Conservation (phyloP, 2,113 vertebrate genomes). For the Oxyruncus cristatus region DNA sequence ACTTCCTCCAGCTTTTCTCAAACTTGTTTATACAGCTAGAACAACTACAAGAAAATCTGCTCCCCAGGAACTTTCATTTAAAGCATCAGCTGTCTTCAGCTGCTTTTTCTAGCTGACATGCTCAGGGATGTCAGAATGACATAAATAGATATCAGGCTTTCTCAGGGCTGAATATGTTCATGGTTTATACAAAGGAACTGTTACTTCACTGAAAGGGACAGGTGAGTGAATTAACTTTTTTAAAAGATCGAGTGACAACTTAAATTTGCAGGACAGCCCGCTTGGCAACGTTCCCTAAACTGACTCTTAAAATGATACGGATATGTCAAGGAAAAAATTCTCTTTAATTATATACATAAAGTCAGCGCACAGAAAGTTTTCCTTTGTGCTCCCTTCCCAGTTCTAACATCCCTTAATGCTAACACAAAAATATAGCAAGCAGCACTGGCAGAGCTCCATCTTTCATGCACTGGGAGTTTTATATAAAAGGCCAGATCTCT, state of each 20-base stretch:
- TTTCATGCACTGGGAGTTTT: neutral
- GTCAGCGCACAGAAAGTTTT: neutral
- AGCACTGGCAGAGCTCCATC: neutral
- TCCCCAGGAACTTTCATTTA: neutral
- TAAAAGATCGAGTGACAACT: neutral
- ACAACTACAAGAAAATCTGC: neutral
- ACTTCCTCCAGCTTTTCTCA: neutral
- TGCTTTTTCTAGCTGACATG: neutral
- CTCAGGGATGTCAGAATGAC: neutral
- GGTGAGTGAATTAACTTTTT: neutral
- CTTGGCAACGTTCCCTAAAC: neutral
- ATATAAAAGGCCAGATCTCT: neutral
- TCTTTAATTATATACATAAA: neutral
- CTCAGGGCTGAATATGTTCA: neutral
- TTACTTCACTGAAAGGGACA: neutral
- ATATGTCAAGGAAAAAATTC: neutral
- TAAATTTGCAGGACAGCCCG: neutral
- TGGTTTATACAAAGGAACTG: neutral
- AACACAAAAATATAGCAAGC: neutral
- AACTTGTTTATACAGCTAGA: neutral
- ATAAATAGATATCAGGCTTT: neutral
- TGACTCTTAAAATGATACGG: neutral
- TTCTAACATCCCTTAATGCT: neutral
- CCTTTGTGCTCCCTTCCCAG: neutral
- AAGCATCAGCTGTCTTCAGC: neutral